These are phyloP conservation scores for Odontomyia ornata DNA, from an alignment of 2,888 invertebrate species.

Conservation along the genomic window DNA sequence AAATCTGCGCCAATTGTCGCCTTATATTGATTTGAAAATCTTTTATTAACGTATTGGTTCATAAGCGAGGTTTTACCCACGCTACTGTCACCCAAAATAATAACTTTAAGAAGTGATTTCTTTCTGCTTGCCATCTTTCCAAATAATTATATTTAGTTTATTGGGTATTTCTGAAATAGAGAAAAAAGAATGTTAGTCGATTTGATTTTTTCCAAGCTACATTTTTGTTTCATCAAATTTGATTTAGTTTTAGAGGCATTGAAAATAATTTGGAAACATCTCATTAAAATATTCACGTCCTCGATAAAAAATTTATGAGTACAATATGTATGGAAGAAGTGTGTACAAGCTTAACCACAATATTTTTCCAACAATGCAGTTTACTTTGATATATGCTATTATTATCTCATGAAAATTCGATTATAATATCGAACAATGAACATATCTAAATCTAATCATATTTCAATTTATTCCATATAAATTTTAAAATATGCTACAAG, in stretches of 20 bases:
- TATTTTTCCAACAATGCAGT: too few relatives aligned
- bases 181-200: neutral
- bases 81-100: conserved; percentile 97
- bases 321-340: too few relatives aligned
- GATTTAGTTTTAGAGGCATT: neutral
- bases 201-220: neutral
- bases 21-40: conserved; percentile 99
- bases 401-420: too few relatives aligned
- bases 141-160: neutral
- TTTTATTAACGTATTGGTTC: conserved; percentile 99
- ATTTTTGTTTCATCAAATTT: neutral
- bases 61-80: conserved; percentile 99
- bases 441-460: too few relatives aligned
- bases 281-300: too few relatives aligned
- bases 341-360: too few relatives aligned
- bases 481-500: too few relatives aligned
- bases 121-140: conserved; percentile 85
- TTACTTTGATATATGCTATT: too few relatives aligned
- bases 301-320: too few relatives aligned
- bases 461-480: too few relatives aligned
- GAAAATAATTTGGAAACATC: too few relatives aligned
- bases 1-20: conserved; percentile 99
- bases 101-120: conserved; percentile 96
- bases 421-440: too few relatives aligned
- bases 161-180: neutral